phyloP scores from a whole-genome alignment of 2,113 vertebrate species.

The Cephalopterus ornatus region DNA sequence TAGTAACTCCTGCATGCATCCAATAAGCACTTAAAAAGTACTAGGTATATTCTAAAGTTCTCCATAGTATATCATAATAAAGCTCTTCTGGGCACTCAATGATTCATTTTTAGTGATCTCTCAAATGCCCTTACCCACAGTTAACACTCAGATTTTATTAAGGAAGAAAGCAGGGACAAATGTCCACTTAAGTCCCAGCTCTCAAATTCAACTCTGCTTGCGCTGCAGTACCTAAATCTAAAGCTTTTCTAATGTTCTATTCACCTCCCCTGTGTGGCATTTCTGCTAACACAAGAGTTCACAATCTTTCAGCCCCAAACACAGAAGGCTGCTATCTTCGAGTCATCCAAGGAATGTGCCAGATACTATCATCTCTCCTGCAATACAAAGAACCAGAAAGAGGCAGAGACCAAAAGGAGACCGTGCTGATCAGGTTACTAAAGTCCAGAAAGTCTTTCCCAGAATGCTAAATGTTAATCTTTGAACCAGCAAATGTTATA shows the following conservation, averaged over 20 bases:
- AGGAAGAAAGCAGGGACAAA: constrained; percentile 78
- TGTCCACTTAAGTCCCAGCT: constrained; percentile 79
- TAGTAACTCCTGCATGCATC: constrained; percentile 17
- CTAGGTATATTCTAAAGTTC: constrained; percentile 62
- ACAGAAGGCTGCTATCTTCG: constrained; percentile 78
- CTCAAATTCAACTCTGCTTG: constrained; percentile 78
- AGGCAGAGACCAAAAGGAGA: constrained; percentile 64
- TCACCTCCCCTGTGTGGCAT: constrained; percentile 77
- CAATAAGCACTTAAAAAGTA: constrained; percentile 46
- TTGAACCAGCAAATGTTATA: constrained; percentile 75
- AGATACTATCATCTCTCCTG: constrained; percentile 89
- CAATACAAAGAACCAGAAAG: constrained; percentile 79
- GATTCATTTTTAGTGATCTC: constrained; percentile 82
- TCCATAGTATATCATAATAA: constrained; percentile 74
- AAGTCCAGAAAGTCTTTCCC: constrained; percentile 71
- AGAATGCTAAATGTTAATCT: constrained; percentile 72
- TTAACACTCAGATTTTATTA: constrained; percentile 82
- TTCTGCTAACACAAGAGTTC: constrained; percentile 78
- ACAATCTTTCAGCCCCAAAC: constrained; percentile 77
- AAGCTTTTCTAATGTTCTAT: constrained; percentile 77
- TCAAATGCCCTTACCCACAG: constrained; percentile 76
- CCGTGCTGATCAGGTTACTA: constrained; percentile 72
- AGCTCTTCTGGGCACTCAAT: constrained; percentile 75
- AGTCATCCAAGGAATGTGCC: constrained; percentile 91
- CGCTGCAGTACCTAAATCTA: constrained; percentile 71